Conservation (phyloP, 2,113 vertebrate genomes). For the Gallinago media region DNA sequence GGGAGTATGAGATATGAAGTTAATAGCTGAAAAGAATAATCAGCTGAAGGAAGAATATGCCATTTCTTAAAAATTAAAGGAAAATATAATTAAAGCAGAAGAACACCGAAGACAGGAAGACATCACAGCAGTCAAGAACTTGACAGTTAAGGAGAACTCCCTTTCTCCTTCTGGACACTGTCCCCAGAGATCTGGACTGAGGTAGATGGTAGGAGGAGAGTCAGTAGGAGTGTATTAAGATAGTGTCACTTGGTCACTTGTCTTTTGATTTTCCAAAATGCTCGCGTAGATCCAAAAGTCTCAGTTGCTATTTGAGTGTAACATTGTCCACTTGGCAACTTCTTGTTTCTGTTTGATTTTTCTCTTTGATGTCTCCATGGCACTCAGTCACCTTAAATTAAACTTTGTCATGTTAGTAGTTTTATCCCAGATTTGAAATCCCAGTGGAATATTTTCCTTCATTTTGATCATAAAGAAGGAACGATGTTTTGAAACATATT, state of each 20-base stretch:
- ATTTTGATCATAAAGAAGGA: background rate
- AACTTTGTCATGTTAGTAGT: background rate
- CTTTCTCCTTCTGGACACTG: background rate
- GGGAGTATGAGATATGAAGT: background rate
- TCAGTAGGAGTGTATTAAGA: background rate
- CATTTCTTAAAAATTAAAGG: background rate
- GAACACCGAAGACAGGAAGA: background rate
- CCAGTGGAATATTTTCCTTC: background rate
- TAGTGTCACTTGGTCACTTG: background rate
- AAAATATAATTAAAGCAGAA: background rate
- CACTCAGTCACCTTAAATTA: background rate
- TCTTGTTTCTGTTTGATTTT: background rate
- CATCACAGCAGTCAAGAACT: background rate
- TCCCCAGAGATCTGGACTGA: background rate
- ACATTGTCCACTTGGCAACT: background rate
- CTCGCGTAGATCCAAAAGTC: background rate
- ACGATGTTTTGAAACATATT: background rate
- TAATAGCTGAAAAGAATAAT: background rate
- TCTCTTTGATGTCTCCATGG: background rate
- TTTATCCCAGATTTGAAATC: background rate
- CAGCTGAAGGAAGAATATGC: background rate
- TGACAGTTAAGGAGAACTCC: background rate
- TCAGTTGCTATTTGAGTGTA: background rate
- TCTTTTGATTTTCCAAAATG: background rate
- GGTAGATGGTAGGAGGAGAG: background rate